Evolutionary conservation across 2,797 vertebrate species (phyloP).

Genomic region (Diplodus sargus): DNA sequence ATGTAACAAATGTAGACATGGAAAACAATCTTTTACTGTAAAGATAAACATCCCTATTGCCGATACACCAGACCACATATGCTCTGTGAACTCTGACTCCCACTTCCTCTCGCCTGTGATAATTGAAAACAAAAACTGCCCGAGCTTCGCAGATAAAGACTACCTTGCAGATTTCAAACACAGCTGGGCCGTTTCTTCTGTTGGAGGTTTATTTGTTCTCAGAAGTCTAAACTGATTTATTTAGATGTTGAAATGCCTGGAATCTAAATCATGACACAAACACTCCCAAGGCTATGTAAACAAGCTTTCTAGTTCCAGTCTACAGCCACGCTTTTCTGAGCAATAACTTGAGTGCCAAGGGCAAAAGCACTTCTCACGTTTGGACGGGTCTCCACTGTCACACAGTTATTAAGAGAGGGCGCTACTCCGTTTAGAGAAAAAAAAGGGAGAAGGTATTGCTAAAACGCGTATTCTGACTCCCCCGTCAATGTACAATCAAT

Average conservation of each 20-base stretch:
- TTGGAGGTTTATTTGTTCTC: slow-evolving; percentile 72
- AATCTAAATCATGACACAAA: slow-evolving; percentile 84
- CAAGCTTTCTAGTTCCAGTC: slow-evolving; percentile 71
- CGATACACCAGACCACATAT: slow-evolving; percentile 17
- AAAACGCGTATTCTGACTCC: slow-evolving; percentile 29
- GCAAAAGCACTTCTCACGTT: slow-evolving; percentile 70
- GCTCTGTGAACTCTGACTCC: slow-evolving; percentile 39
- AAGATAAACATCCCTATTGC: slow-evolving; percentile 25
- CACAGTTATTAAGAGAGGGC: slow-evolving; percentile 53
- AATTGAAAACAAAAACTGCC: slow-evolving; percentile 55
- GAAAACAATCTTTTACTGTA: slow-evolving; percentile 2
- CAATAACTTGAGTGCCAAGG: slow-evolving; percentile 67
- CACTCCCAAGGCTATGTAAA: slow-evolving; percentile 82
- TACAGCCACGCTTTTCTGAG: slow-evolving; percentile 68
- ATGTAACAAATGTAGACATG: background rate
- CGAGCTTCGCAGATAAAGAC: slow-evolving; percentile 44
- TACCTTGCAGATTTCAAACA: slow-evolving; percentile 59
- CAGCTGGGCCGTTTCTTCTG: slow-evolving; percentile 70
- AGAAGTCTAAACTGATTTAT: slow-evolving; percentile 79
- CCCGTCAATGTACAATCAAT: slow-evolving; percentile 38
- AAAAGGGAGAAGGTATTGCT: slow-evolving; percentile 32
- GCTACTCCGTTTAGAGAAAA: slow-evolving; percentile 24
- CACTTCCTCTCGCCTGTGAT: slow-evolving; percentile 34
- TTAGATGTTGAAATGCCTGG: slow-evolving; percentile 79
- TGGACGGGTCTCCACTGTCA: slow-evolving; percentile 58